Base-by-base conservation (phyloP, 1,140 invertebrate species). In the Habropoda laboriosa region DNA sequence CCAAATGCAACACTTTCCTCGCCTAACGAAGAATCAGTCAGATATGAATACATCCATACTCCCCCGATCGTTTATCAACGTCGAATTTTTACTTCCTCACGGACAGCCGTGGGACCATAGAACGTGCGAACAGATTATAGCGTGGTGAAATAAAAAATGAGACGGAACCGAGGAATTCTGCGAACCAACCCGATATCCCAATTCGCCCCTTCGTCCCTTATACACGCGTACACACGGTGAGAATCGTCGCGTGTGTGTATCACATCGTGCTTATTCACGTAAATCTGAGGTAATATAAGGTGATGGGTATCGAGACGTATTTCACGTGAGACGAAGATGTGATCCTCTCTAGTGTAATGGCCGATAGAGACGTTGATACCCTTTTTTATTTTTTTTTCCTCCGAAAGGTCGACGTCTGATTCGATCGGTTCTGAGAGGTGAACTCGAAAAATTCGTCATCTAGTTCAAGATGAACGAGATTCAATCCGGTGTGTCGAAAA, bases 111-210 rank as follows among this genome's bases (percentile, higher is more conserved):
- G 40, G 64, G 16, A 32, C 21, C 68, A 42, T 71, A 24, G 12
- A 72, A 35, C 12, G 53, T 21, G 1, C 10, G 70, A n/a, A 35
- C 30, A 38, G 57, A 72, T 72, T 72, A 40, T 58, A 10, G 0
- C 27, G 40, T 2, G 70, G n/a, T 6, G 27, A 32, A 60, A 72
- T 72, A 72, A 72, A 72, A 72, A 72, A 72, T 47, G 70, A 27
- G 21, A 47, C 40, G 4, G 3, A n/a, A 21, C 38, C 38, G 16
- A 24, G 16, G 68, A 32, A 42, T 58, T 58, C 38, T 12, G 38
- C 38, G 7, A 5, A 30, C 24, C 21, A 18, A 42, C n/a, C 53
- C 67, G 12, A 6, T 21, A n/a, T 55, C 18, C 7, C 18, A 16
- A 6, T 53, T 18, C 38, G 38, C 6, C 68, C 68, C 55, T 47